Conservation (phyloP, 2,797 vertebrate species). For the Tiaroga cobitis region DNA sequence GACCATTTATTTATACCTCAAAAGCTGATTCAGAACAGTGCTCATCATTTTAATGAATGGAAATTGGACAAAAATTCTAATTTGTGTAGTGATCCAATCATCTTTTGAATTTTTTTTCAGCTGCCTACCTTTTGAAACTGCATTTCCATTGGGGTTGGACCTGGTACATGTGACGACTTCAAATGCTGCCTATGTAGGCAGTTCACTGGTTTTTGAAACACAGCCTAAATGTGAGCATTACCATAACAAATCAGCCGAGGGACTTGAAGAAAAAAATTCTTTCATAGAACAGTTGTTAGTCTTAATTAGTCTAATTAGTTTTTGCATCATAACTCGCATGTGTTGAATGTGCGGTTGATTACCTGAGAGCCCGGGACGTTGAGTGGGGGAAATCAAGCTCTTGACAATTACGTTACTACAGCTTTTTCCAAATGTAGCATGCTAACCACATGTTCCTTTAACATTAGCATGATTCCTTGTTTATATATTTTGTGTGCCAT, state of each 20-base stretch:
- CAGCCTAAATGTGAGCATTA: neutral
- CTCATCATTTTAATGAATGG: neutral
- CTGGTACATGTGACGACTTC: neutral
- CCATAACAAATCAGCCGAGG: neutral
- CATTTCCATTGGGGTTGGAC: neutral
- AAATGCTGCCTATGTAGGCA: neutral
- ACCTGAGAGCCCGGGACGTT: neutral
- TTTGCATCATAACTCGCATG: conserved; percentile 12
- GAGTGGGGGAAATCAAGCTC: conserved; percentile 23
- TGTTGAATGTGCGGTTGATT: conserved; percentile 29
- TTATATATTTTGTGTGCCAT: conserved; percentile 10
- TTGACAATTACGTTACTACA: conserved; percentile 10
- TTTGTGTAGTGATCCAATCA: neutral
- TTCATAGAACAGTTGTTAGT: conserved; percentile 21
- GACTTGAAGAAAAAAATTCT: neutral
- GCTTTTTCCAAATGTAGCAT: conserved; percentile 2
- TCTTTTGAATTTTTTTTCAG: neutral
- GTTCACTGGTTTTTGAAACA: neutral
- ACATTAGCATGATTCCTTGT: neutral
- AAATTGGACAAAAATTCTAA: conserved; percentile 7
- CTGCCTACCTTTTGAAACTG: neutral
- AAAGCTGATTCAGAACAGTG: neutral
- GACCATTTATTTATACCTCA: too few species aligned
- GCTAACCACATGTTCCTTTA: neutral
- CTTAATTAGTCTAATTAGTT: conserved; percentile 31